Conservation (phyloP, 2,888 invertebrate genomes). For the Lithophane semibrunnea region DNA sequence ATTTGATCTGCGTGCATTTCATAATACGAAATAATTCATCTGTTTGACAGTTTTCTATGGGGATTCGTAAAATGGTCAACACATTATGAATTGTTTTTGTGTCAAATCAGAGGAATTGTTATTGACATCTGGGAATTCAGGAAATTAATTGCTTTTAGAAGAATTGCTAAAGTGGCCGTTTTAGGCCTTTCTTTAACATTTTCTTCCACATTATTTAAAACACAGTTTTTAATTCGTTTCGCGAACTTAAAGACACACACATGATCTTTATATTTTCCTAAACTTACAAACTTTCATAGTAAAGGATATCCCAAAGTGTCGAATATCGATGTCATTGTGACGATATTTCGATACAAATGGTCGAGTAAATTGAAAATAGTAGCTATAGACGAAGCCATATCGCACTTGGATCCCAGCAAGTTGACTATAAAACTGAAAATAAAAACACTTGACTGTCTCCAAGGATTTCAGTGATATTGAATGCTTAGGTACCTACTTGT, state of each 20-base stretch:
- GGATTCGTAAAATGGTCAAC: not conserved
- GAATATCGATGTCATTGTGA: constrained; percentile 24
- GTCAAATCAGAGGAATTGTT: too few relatives aligned
- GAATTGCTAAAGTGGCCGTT: too few relatives aligned
- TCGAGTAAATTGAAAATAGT: constrained; percentile 43
- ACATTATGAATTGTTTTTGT: too few relatives aligned
- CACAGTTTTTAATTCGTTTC: not conserved
- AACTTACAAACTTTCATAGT: not conserved
- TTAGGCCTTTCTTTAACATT: too few relatives aligned
- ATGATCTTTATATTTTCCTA: not conserved
- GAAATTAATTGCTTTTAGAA: too few relatives aligned
- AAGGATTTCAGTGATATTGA: constrained; percentile 30
- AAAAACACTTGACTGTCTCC: constrained; percentile 37
- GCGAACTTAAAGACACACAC: not conserved
- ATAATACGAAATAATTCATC: too few relatives aligned
- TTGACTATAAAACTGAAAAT: constrained; percentile 40
- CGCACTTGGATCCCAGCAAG: constrained; percentile 18
- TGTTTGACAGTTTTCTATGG: too few relatives aligned
- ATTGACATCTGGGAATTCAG: too few relatives aligned
- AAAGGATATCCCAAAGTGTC: constrained; percentile 34
- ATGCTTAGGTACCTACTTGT: constrained; percentile 6
- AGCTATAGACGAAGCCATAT: constrained; percentile 21
- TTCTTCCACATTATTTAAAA: not conserved
- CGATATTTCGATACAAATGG: constrained; percentile 24
- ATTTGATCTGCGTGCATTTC: too few relatives aligned